Base-by-base conservation (phyloP, 2,113 vertebrate genomes). In the Neolamprologus cancellatus region DNA sequence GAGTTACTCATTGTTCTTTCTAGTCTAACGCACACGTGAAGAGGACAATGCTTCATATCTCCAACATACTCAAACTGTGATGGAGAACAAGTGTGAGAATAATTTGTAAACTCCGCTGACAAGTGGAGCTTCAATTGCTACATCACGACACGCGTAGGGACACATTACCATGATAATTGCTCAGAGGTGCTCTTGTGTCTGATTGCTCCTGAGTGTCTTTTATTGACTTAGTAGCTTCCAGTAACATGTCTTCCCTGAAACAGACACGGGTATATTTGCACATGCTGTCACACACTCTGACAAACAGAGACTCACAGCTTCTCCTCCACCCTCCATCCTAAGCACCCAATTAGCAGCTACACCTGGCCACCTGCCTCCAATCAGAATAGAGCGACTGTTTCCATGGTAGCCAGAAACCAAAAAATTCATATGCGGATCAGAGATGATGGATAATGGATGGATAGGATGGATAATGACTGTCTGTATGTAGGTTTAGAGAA, bases 351-450 rank as follows among this genome's bases (percentile, higher is more conserved):
- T 95, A 96, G 87, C 87, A 54, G 78, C 88, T 78, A 84, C 90
- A 93, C 92, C 89, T 92, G 90, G 92, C 93, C 94, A 95, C 92
- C 94, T 96, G 95, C 91, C 85, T 93, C 95, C 94, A 93, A 94
- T 95, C 93, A 91, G 87, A 84, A 64, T 1, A 36, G 59, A 88
- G 82, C 8, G 71, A 88, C 81, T 25, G 81, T 93, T 90, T 83
- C 89, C 86, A 83, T 91, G 89, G 89, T 13, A 85, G 80, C 90
- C 18, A 28, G 86, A 69, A 10, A 86, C 1, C 61, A 88, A 46
- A 41, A 32, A 69, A 79, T 84, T 79, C 87, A 83, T 88, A 91
- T 50, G 9, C 2, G 1, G 17, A 82, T 84, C 54, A 32, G 79
- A 71, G 48, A 82, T 84, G 84, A 92, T 82, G 11, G 39, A 41